These are phyloP conservation scores for Macroramphosus scolopax DNA, from an alignment of 2,797 vertebrate species.

Conservation along the genomic window DNA sequence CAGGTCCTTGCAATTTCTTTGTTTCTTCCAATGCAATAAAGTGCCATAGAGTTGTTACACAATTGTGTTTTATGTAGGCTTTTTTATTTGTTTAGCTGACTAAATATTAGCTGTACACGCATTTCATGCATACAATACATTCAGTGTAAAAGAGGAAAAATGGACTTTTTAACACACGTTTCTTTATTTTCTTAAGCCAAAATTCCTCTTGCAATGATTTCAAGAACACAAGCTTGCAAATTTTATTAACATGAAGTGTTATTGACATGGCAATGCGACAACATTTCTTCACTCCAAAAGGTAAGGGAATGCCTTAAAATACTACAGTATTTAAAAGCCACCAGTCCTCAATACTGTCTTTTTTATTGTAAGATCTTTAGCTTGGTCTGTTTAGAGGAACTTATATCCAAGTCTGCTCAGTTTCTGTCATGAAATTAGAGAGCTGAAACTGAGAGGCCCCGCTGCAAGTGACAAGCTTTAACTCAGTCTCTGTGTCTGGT, in stretches of 20 bases:
- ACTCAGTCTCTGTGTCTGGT: slow-evolving; percentile 10
- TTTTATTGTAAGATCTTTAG: background rate
- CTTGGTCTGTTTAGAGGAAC: background rate
- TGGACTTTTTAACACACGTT: background rate
- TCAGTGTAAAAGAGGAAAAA: background rate
- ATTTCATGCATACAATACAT: background rate
- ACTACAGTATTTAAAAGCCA: background rate
- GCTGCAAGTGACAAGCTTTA: slow-evolving; percentile 1
- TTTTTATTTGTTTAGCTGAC: background rate
- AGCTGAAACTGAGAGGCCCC: background rate
- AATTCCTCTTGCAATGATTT: background rate
- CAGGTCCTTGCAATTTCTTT: background rate
- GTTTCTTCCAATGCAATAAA: too few species aligned
- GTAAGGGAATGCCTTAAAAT: background rate
- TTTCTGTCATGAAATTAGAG: slow-evolving; percentile 20
- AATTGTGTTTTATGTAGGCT: background rate
- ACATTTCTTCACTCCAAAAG: background rate
- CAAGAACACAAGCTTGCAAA: background rate
- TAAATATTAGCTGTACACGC: background rate
- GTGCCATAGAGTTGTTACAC: background rate
- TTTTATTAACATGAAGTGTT: background rate
- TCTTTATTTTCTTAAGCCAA: background rate
- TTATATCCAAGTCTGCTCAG: slow-evolving; percentile 3
- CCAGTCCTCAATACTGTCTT: background rate
- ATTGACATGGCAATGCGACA: background rate